Evolutionary conservation across 1,140 invertebrate species (phyloP), one percentile per base, ranked within the genome.

Genomic region (Conus ventricosus): DNA sequence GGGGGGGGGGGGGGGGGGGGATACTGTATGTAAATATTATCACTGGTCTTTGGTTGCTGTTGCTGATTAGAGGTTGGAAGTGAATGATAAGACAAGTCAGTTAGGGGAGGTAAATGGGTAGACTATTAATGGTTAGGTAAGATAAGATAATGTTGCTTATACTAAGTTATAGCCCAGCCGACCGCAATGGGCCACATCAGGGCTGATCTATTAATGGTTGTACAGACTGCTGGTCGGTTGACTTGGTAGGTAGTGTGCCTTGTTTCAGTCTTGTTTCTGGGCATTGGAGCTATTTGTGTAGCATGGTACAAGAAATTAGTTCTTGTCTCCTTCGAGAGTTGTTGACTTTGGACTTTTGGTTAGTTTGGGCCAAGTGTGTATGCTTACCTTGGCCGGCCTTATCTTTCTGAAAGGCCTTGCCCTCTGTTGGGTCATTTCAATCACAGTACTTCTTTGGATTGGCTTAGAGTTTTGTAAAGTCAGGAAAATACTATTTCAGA

Each of bases 21-120:
- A 25, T 39, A 78, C 39, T 78, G 76, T 78, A 78, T 78, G 76
- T 78, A 78, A 78, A 39, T 78, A 78, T 78, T 78, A 39, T 78
- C 76, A 78, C 76, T 8, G 11, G 8, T 25, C 39, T 10, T 8
- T 78, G 4, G 11, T 78, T 78, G 25, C 76, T 51, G 39, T 39
- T 39, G 76, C 76, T 78, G 76, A 78, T 78, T 78, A 8, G 25
- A 51, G 76, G 76, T 78, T 17, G 25, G 27, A 39, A 78, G 76
- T 51, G 25, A 23, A 27, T 17, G 76, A 78, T 78, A 78, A 78
- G 39, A 78, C 7, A 78, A 78, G 7, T 78, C 76, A 39, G 25
- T 75, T 17, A 71, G 23, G 76, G 76, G 76, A 78, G 76, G 76
- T 78, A 78, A 78, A 78, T 78, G 76, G 39, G 76, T 78, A 78